A percentile compares a stretch with the other conserved stretches of the same genome.
Evolutionary conservation across 2,113 vertebrate species (phyloP).

Genomic region (Menidia beryllina): DNA sequence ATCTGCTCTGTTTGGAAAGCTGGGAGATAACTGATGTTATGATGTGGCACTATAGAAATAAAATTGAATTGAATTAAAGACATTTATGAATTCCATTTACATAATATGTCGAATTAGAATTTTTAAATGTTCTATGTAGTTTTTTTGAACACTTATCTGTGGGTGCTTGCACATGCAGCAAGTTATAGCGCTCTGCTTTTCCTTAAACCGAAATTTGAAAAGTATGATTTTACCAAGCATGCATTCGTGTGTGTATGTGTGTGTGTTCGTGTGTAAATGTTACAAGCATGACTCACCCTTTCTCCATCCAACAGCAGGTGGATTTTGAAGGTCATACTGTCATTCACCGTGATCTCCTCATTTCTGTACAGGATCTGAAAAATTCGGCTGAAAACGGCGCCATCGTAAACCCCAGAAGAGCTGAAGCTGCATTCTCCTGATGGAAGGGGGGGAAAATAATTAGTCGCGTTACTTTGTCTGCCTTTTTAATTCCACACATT

Average conservation of each 20-base stretch:
- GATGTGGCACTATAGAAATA: no score
- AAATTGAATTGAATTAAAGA: no score
- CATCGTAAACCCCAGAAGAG: constrained; percentile 86
- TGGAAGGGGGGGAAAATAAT: constrained; percentile 15
- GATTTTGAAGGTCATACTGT: constrained; percentile 90
- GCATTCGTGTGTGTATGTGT: not conserved
- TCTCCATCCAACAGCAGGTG: constrained; percentile 95
- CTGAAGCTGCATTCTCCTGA: constrained; percentile 81
- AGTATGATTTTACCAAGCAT: no score
- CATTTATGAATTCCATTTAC: no score
- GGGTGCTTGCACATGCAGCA: no score
- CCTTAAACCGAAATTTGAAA: no score
- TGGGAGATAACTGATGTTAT: no score
- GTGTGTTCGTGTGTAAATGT: constrained; percentile 22
- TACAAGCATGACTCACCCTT: constrained; percentile 84
- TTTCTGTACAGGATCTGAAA: constrained; percentile 98
- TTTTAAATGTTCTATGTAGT: no score
- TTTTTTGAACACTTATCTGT: no score
- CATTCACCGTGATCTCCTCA: constrained; percentile 91
- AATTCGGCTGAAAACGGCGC: constrained; percentile 87
- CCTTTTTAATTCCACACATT: not conserved
- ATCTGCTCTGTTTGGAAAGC: no score
- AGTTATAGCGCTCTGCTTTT: no score
- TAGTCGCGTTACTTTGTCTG: not conserved
- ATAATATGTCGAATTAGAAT: no score